These are phyloP conservation scores for Magallana ariakensis DNA, from an alignment of 1,140 invertebrate species.

Conservation along the genomic window DNA sequence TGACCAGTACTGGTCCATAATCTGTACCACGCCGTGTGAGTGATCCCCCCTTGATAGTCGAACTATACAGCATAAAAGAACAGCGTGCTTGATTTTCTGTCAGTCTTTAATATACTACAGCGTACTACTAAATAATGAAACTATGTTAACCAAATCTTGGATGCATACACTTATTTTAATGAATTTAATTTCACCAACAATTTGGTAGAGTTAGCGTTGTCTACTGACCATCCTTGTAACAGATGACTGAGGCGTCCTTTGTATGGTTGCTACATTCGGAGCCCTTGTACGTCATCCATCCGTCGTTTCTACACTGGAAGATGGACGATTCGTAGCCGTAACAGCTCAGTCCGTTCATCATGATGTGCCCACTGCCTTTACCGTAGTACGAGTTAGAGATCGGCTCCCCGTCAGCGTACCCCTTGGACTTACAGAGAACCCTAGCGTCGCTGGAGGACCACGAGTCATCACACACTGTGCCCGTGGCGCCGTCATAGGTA, in stretches of 20 bases:
- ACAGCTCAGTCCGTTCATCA: constrained; percentile 68
- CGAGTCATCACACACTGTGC: constrained; percentile 69
- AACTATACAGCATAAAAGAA: constrained; percentile 52
- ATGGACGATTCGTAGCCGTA: constrained; percentile 66
- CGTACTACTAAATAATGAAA: no score
- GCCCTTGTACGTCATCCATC: constrained; percentile 62
- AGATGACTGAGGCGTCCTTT: constrained; percentile 69
- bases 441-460: constrained; percentile 67
- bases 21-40: constrained; percentile 67
- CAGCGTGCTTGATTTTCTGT: background rate
- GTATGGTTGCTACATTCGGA: constrained; percentile 62
- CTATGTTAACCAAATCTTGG: no score
- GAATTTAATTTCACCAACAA: no score
- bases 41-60: constrained; percentile 66
- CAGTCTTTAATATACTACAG: no score
- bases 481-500: constrained; percentile 62
- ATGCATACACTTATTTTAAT: no score
- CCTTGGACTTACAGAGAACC: constrained; percentile 65
- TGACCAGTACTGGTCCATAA: constrained; percentile 65
- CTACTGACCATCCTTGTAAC: constrained; percentile 70
- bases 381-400: constrained; percentile 66
- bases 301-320: constrained; percentile 65
- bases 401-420: constrained; percentile 63
- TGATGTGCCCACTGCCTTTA: constrained; percentile 64
- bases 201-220: background rate